Base-by-base conservation (phyloP, 1,140 invertebrate species). In the Archivesica marissinica region DNA sequence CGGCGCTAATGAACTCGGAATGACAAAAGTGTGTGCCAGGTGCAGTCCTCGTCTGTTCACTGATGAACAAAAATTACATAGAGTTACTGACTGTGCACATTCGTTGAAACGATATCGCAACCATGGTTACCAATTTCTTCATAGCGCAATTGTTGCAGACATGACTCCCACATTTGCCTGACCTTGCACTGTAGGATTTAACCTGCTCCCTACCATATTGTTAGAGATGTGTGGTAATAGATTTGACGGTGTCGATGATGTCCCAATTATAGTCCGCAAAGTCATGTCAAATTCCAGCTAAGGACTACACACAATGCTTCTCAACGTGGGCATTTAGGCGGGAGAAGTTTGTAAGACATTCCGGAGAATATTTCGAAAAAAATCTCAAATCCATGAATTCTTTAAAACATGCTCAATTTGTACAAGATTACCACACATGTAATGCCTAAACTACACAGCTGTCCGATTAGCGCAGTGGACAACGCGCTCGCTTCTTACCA, bases 21-120 rank as follows among this genome's bases (percentile, higher is more conserved):
- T 54, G 74, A 25, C 47, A 6, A 76, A 76, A 30, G 74, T 76
- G 25, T 76, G 74, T 38, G 47, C 74, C 56, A 33, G 52, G 11
- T 76, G 52, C 30, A 54, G 54, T 13, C 52, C 74, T 41, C 28
- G 41, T 9, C 20, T 76, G 54, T 33, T 76, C 2, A 76, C 52
- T 25, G 15, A 56, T 20, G 33, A 76, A 59, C 68, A 72, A 25
- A 39, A 70, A 54, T 30, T 9, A 23, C 72, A 41, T 11, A 47
- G 38, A 41, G 38, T 52, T 20, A 47, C 25, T 25, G 74, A 59
- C 30, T 23, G 20, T 28, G 56, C 54, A 20, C 28, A 20, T 28
- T 74, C 52, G 47, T 44, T 50, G 3, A 56, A n/a, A 20, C 33
- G 38, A 20, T 76, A 76, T 30, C 33, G 74, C 25, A 76, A n/a